phyloP scores from a whole-genome alignment of 2,113 vertebrate genomes.

The Petroica traversi region DNA sequence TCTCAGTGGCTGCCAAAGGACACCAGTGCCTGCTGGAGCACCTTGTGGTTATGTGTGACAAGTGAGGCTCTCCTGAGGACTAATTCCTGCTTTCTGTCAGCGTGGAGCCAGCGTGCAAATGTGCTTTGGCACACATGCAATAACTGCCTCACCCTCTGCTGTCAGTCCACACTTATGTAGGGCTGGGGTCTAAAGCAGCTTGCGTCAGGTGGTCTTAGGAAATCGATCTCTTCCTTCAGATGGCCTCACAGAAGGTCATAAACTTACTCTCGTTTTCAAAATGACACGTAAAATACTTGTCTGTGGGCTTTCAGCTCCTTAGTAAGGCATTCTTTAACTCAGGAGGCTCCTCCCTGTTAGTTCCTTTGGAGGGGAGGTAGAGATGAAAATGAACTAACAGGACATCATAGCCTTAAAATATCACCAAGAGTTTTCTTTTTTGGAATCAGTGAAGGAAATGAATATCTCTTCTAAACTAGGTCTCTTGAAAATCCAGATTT shows the following conservation, averaged over 20 bases:
- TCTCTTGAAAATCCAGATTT: neutral
- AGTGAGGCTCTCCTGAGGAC: neutral
- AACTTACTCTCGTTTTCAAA: neutral
- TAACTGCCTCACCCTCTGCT: neutral
- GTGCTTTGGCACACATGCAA: neutral
- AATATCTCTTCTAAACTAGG: neutral
- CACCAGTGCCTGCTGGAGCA: neutral
- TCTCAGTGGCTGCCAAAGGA: rapidly evolving
- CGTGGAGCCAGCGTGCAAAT: rapidly evolving
- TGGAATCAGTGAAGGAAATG: neutral
- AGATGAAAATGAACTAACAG: neutral
- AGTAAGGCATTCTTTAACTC: neutral
- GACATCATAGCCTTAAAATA: neutral
- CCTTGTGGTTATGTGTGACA: neutral
- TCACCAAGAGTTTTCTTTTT: neutral
- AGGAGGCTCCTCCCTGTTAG: neutral
- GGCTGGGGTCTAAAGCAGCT: neutral
- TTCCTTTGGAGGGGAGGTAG: neutral
- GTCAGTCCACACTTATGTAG: rapidly evolving
- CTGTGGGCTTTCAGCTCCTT: neutral
- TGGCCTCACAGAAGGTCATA: neutral
- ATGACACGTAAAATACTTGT: neutral
- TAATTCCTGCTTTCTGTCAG: neutral
- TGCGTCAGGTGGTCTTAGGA: neutral
- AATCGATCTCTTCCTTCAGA: neutral